Percentiles rank a stretch among this genome's conserved stretches.
These are phyloP conservation scores for Congeria kusceri DNA, from an alignment of 2,888 invertebrate genomes.

Conservation along the genomic window DNA sequence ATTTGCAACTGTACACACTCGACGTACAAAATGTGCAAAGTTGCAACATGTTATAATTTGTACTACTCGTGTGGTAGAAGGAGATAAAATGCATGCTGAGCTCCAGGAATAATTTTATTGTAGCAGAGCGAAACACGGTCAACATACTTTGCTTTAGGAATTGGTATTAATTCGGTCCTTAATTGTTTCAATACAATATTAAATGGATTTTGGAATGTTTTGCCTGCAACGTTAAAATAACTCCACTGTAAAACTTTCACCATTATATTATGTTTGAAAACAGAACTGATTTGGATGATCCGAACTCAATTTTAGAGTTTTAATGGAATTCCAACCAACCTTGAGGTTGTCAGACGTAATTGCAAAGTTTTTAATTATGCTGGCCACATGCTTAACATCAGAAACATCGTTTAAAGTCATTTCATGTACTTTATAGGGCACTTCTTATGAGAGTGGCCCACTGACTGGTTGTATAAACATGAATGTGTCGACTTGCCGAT, in stretches of 20 bases:
- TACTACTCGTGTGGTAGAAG: slow-evolving; percentile 25
- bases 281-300: slow-evolving; percentile 24
- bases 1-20: too few species aligned
- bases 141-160: slow-evolving; percentile 22
- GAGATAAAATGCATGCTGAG: slow-evolving; percentile 23
- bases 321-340: slow-evolving; percentile 34
- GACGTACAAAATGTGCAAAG: too few species aligned
- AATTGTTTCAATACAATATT: slow-evolving; percentile 3
- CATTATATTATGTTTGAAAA: slow-evolving; percentile 37
- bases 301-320: background rate
- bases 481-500: slow-evolving; percentile 1
- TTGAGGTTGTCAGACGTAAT: slow-evolving; percentile 23
- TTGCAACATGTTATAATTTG: slow-evolving; percentile 1
- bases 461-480: slow-evolving; percentile 31
- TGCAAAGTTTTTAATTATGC: slow-evolving; percentile 29
- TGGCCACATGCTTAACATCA: slow-evolving; percentile 30
- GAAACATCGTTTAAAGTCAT: slow-evolving; percentile 23
- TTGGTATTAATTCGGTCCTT: slow-evolving; percentile 3
- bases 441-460: slow-evolving; percentile 36
- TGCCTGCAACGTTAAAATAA: slow-evolving; percentile 3
- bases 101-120: slow-evolving; percentile 31
- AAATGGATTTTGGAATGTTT: background rate
- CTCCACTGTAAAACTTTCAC: slow-evolving; percentile 13
- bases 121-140: slow-evolving; percentile 16
- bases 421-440: slow-evolving; percentile 31